Evolutionary conservation across 2,797 vertebrate species (phyloP).

Genomic region (Phrynocephalus guinanensis): DNA sequence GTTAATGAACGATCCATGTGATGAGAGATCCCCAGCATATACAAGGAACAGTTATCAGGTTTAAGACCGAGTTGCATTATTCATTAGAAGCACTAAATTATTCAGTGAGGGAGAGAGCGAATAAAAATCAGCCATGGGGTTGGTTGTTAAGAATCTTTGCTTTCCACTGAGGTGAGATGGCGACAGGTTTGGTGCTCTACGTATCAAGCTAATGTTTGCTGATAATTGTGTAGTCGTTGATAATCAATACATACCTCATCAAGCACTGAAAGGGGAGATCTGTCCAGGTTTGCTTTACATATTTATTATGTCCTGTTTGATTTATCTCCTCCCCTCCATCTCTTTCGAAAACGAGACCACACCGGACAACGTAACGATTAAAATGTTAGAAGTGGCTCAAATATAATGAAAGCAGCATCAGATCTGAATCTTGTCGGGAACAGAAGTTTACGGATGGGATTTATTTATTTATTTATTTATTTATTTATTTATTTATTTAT

Average conservation of each 20-base stretch:
- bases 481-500: too few relatives aligned
- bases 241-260: background rate
- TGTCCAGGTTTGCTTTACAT: background rate
- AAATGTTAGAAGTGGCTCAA: background rate
- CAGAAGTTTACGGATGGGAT: too few relatives aligned
- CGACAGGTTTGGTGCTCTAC: too few relatives aligned
- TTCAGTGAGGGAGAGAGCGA: conserved; percentile 49
- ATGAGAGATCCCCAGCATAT: conserved; percentile 26
- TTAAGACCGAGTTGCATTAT: conserved; percentile 66
- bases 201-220: background rate
- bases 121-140: fast-evolving
- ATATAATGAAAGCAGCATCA: background rate
- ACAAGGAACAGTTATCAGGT: conserved; percentile 40
- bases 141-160: background rate
- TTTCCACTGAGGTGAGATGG: background rate
- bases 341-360: background rate
- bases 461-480: too few relatives aligned
- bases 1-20: conserved; percentile 38
- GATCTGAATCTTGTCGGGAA: background rate
- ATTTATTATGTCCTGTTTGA: background rate
- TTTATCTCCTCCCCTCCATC: background rate
- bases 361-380: background rate
- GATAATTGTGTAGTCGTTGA: background rate
- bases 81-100: conserved; percentile 66
- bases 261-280: background rate